These are phyloP conservation scores for Dendrophyllia cribrosa DNA, from an alignment of 64 coral and sea anemone genomes.

Conservation along the genomic window DNA sequence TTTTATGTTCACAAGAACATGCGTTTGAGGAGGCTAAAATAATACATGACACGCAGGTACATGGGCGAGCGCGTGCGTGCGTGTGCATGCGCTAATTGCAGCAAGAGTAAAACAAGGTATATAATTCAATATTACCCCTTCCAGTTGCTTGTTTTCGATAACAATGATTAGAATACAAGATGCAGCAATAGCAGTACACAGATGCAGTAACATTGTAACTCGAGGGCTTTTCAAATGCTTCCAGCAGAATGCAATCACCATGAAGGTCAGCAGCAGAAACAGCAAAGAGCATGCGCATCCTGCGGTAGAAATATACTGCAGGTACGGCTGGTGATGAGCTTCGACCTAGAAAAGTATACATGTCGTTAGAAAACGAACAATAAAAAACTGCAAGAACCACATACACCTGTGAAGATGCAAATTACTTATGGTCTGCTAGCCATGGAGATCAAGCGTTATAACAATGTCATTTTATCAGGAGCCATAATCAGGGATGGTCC, in stretches of 20 bases:
- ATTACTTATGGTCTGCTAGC: too few relatives aligned
- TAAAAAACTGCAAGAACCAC: too few relatives aligned
- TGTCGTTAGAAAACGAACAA: background rate
- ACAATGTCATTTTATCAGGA: too few relatives aligned
- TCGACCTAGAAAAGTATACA: background rate
- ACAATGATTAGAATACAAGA: slow-evolving; percentile 56
- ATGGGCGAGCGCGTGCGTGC: too few relatives aligned
- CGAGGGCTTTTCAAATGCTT: slow-evolving; percentile 44
- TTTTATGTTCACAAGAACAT: too few relatives aligned
- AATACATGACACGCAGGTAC: too few relatives aligned
- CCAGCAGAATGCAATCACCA: slow-evolving; percentile 33
- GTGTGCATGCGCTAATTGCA: too few relatives aligned
- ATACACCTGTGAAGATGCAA: too few relatives aligned
- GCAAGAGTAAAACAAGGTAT: too few relatives aligned
- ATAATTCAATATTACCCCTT: slow-evolving; percentile 20
- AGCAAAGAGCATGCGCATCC: slow-evolving; percentile 61
- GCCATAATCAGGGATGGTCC: too few relatives aligned
- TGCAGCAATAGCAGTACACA: slow-evolving; percentile 52
- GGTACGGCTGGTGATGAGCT: slow-evolving; percentile 1
- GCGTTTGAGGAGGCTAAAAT: too few relatives aligned
- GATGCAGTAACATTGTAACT: slow-evolving; percentile 38
- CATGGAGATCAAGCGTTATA: too few relatives aligned
- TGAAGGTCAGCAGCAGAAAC: slow-evolving; percentile 73
- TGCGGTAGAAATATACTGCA: slow-evolving; percentile 41
- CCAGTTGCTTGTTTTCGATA: background rate